phyloP scores from a whole-genome alignment of 2,113 vertebrate species.

The Opisthocomus hoazin region DNA sequence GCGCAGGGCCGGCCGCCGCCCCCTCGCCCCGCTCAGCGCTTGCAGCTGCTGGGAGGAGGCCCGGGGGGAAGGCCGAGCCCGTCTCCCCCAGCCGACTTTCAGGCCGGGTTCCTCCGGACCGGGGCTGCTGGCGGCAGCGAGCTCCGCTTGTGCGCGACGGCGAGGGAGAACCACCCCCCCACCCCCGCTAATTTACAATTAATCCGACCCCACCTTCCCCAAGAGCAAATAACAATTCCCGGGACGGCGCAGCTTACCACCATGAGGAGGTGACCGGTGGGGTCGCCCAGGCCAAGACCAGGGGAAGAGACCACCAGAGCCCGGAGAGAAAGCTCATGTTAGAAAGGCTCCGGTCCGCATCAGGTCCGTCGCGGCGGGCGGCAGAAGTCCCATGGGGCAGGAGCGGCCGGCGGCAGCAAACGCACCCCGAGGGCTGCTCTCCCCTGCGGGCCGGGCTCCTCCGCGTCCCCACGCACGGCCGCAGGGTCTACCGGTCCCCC shows the following conservation, averaged over 20 bases:
- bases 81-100: neutral
- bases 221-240: constrained; percentile 37
- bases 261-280: constrained; percentile 88
- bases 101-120: neutral
- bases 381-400: constrained; percentile 68
- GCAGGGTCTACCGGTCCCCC: neutral
- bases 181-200: neutral
- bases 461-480: neutral
- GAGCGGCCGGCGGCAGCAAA: neutral
- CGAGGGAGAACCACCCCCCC: neutral
- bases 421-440: neutral
- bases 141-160: neutral
- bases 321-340: constrained; percentile 90
- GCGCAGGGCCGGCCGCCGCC: neutral
- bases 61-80: neutral
- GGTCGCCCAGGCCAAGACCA: constrained; percentile 80
- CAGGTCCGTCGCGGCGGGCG: constrained; percentile 61
- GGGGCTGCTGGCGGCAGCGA: neutral
- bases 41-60: neutral
- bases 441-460: neutral
- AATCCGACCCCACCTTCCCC: constrained; percentile 51
- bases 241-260: constrained; percentile 82
- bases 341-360: constrained; percentile 72
- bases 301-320: constrained; percentile 83
- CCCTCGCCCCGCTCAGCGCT: neutral